A percentile compares a stretch with the other conserved stretches of the same genome.
Evolutionary conservation across 2,888 invertebrate genomes (phyloP).

Genomic region (Ormyrus thymus): DNA sequence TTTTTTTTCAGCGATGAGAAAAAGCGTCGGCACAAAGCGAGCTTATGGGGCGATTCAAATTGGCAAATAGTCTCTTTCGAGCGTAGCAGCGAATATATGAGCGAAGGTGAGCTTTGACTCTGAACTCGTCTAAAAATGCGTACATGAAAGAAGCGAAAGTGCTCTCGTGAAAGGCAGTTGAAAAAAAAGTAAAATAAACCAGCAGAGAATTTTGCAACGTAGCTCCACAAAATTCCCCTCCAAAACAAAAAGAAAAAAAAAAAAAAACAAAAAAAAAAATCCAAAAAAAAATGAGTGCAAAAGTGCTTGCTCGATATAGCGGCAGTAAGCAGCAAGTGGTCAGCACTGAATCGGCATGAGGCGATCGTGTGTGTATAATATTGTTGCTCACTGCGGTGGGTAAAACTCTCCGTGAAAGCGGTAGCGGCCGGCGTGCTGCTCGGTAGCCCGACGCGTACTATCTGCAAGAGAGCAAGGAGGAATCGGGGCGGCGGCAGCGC

Average conservation of each 20-base stretch:
- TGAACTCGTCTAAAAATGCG: conserved; percentile 1
- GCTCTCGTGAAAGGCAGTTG: neutral
- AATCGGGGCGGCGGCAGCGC: conserved; percentile 31
- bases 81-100: conserved; percentile 29
- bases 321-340: neutral
- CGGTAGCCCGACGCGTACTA: neutral
- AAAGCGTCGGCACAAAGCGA: conserved; percentile 25
- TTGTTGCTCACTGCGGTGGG: conserved; percentile 24
- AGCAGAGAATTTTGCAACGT: too few species aligned
- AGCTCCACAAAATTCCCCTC: too few species aligned
- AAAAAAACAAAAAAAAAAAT: too few species aligned
- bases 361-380: too few species aligned
- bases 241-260: too few species aligned
- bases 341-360: neutral
- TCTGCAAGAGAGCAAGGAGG: conserved; percentile 1
- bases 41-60: conserved; percentile 3
- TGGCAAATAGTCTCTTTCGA: too few species aligned
- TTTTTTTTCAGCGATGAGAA: neutral
- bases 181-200: neutral
- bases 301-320: neutral
- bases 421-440: too few species aligned
- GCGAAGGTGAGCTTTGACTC: conserved; percentile 27
- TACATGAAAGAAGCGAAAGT: neutral
- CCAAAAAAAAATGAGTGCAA: neutral
- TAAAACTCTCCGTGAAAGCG: neutral